phyloP scores from a whole-genome alignment of 64 coral and sea anemone genomes.

The Stylophora pistillata region DNA sequence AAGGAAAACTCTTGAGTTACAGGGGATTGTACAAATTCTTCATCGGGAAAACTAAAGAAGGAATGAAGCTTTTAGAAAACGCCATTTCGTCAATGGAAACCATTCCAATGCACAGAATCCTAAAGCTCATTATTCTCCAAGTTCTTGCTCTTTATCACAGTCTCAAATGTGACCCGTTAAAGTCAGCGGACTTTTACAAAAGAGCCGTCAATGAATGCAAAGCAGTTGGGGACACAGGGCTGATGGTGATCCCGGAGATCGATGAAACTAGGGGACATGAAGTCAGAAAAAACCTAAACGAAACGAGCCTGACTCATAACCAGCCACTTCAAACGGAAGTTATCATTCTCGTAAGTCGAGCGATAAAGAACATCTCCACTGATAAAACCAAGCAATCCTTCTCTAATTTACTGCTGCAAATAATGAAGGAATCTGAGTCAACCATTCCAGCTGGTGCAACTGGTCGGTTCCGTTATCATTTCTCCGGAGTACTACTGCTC shows the following conservation, averaged over 20 bases:
- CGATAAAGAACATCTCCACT: background rate
- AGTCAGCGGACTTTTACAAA: background rate
- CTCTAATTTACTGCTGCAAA: background rate
- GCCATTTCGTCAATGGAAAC: background rate
- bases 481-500: background rate
- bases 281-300: too few relatives aligned
- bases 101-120: background rate
- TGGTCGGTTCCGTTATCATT: background rate
- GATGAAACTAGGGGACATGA: background rate
- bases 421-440: background rate
- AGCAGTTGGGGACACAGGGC: background rate
- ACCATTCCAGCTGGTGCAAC: background rate
- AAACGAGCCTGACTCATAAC: background rate
- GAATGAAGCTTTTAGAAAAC: background rate
- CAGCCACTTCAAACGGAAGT: slow-evolving; percentile 5
- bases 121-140: background rate
- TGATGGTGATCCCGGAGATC: background rate
- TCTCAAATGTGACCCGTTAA: background rate
- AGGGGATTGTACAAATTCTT: background rate
- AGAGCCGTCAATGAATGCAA: background rate
- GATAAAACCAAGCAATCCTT: background rate
- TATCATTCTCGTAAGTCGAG: background rate
- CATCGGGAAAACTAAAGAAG: background rate
- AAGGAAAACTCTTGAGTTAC: background rate
- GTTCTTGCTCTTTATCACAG: background rate